These are phyloP conservation scores for Apis dorsata DNA, from an alignment of 1,140 invertebrate species.

Conservation along the genomic window DNA sequence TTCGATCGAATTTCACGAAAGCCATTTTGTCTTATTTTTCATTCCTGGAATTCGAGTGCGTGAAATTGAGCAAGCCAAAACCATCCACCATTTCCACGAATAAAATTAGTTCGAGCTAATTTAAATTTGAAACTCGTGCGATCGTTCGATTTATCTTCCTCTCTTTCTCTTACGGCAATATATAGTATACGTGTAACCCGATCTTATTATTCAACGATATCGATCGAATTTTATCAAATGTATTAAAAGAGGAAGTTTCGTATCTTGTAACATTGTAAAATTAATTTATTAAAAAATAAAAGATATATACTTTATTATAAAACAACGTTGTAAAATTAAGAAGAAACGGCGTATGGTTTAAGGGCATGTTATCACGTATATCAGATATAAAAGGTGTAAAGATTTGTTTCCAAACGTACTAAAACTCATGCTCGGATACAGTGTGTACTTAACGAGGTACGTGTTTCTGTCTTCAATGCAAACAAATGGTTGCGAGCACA, in stretches of 20 bases:
- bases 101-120: neutral
- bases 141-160: neutral
- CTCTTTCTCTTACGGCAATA: neutral
- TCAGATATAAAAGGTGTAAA: slow-evolving; percentile 22
- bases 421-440: slow-evolving; percentile 19
- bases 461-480: slow-evolving; percentile 44
- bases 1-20: no score
- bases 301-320: no score
- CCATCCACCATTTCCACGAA: neutral
- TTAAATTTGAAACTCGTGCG: neutral
- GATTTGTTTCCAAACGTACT: slow-evolving; percentile 23
- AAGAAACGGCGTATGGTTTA: neutral
- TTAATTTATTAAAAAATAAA: neutral
- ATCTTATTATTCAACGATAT: neutral
- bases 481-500: slow-evolving; percentile 37
- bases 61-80: neutral
- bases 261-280: no score
- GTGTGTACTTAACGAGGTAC: slow-evolving; percentile 44
- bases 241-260: neutral
- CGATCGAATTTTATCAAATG: neutral
- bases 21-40: no score
- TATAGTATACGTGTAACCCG: neutral
- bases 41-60: no score
- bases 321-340: neutral
- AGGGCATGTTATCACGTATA: neutral